Percentiles rank a stretch among this genome's conserved stretches.
Evolutionary conservation across 2,888 invertebrate species (phyloP).

Genomic region (Cybosia mesomella): DNA sequence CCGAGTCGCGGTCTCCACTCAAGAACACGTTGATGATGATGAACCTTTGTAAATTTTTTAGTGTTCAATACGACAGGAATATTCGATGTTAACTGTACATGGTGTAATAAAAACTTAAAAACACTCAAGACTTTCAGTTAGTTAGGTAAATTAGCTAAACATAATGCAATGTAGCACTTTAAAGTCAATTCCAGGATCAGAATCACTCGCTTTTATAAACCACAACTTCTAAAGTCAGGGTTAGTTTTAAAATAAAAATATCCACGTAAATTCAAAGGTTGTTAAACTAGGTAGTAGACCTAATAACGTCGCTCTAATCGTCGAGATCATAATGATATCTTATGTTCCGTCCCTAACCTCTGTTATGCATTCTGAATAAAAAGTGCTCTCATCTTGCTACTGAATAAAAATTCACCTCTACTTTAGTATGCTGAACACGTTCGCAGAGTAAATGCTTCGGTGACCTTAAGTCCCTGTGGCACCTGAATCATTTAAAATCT

Average conservation of each 20-base stretch:
- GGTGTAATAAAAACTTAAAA: no score
- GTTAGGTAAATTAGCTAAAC: no score
- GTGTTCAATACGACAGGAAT: no score
- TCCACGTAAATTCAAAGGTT: background rate
- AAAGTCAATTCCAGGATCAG: no score
- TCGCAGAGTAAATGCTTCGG: conserved; percentile 27
- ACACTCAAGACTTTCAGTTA: no score
- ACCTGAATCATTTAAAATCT: conserved; percentile 33
- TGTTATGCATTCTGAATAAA: conserved; percentile 11
- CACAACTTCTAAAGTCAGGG: no score
- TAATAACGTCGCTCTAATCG: conserved; percentile 1
- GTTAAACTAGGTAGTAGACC: background rate
- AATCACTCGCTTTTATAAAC: no score
- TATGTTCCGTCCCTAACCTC: background rate
- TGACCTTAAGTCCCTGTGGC: conserved; percentile 24
- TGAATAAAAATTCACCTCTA: conserved; percentile 28
- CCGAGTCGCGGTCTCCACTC: no score
- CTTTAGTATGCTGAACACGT: conserved; percentile 33
- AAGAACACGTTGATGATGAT: no score
- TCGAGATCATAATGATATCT: background rate
- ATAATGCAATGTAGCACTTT: no score
- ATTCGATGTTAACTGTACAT: no score
- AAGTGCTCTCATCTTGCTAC: conserved; percentile 23
- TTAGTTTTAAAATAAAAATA: background rate
- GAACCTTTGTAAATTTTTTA: no score